Percentiles rank a stretch among this genome's conserved stretches.
These are phyloP conservation scores for Aythya baeri DNA, from an alignment of 2,113 vertebrate genomes.

Conservation along the genomic window DNA sequence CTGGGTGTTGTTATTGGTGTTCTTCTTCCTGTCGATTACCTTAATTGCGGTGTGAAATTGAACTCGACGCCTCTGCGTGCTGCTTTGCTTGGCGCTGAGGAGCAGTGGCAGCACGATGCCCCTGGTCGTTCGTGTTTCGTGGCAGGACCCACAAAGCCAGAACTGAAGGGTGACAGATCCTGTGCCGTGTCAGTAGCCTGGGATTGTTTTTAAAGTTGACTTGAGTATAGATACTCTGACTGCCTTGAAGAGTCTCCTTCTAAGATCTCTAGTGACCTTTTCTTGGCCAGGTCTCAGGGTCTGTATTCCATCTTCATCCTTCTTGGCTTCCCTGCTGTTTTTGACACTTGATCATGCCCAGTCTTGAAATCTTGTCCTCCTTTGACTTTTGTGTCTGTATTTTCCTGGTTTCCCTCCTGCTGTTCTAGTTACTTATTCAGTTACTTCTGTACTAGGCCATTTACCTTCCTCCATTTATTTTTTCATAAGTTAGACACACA, in stretches of 20 bases:
- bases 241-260: slow-evolving; percentile 13
- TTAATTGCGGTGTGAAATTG: background rate
- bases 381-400: slow-evolving; percentile 53
- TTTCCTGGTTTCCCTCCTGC: slow-evolving; percentile 30
- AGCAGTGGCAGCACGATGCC: background rate
- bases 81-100: background rate
- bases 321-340: slow-evolving; percentile 66
- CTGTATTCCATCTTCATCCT: slow-evolving; percentile 64
- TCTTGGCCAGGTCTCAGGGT: slow-evolving; percentile 53
- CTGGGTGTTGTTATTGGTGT: background rate
- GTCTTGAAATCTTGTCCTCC: slow-evolving; percentile 63
- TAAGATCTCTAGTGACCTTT: slow-evolving; percentile 46
- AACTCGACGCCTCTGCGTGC: background rate
- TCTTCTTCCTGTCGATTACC: background rate
- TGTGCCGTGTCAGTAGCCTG: background rate
- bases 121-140: background rate
- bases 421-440: slow-evolving; percentile 17
- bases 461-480: background rate
- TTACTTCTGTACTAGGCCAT: background rate
- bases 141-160: background rate
- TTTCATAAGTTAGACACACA: fast-evolving
- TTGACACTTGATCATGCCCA: slow-evolving; percentile 68
- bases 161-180: background rate
- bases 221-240: background rate
- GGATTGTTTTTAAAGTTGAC: background rate